These are phyloP conservation scores for Noctua comes DNA, from an alignment of 2,888 invertebrate species.

Conservation along the genomic window DNA sequence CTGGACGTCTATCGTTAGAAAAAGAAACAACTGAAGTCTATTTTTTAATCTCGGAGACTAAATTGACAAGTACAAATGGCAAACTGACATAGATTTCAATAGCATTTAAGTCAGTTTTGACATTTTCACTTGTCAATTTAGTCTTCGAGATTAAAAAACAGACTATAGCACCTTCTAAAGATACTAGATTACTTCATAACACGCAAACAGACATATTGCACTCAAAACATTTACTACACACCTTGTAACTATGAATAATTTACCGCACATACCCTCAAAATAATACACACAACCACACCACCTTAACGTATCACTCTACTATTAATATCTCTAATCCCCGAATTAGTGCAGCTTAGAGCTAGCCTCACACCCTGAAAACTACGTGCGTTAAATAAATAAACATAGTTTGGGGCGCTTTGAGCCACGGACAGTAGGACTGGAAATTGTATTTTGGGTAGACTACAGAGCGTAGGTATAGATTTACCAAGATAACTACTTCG, in stretches of 20 bases:
- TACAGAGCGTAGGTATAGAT: too few species aligned
- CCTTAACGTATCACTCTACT: conserved; percentile 44
- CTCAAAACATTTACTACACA: neutral
- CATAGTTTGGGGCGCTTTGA: conserved; percentile 23
- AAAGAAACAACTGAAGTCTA: too few species aligned
- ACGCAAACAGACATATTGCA: neutral
- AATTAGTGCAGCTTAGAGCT: conserved; percentile 47
- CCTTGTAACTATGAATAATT: conserved; percentile 18
- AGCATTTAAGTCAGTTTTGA: too few species aligned
- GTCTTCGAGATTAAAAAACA: too few species aligned
- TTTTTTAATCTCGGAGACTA: too few species aligned
- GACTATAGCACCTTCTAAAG: too few species aligned
- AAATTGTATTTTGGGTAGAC: neutral
- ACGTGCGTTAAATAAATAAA: conserved; percentile 53
- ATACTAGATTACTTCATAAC: neutral
- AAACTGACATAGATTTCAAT: too few species aligned
- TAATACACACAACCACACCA: conserved; percentile 27
- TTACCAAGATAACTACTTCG: too few species aligned
- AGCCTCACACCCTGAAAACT: conserved; percentile 27
- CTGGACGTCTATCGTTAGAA: neutral
- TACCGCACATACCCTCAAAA: conserved; percentile 10
- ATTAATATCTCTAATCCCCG: conserved; percentile 50
- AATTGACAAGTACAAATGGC: too few species aligned
- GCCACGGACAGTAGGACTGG: conserved; percentile 10
- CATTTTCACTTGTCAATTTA: too few species aligned